These are phyloP conservation scores for Gyrodactylus bullatarudis DNA, from an alignment of 1,140 invertebrate genomes.

Conservation along the genomic window DNA sequence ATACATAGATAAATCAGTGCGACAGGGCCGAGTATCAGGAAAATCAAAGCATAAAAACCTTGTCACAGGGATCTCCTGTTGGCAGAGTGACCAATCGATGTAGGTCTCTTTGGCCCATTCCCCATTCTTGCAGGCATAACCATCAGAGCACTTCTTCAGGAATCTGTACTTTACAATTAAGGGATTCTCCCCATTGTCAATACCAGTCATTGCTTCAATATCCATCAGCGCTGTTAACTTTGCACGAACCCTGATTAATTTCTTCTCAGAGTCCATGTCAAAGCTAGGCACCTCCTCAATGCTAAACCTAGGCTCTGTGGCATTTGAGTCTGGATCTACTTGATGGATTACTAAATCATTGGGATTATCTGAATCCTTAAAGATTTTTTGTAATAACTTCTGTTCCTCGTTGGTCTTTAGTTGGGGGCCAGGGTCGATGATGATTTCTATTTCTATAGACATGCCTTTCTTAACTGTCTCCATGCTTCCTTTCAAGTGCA, in stretches of 20 bases:
- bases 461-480: background rate
- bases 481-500: background rate
- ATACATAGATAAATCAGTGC: background rate
- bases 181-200: background rate
- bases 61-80: background rate
- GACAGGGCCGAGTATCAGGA: background rate
- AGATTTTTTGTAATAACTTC: background rate
- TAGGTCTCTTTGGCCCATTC: background rate
- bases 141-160: background rate
- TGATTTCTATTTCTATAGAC: too few species aligned
- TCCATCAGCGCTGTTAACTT: background rate
- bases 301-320: background rate
- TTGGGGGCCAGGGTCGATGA: background rate
- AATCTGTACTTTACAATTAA: background rate
- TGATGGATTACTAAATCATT: background rate
- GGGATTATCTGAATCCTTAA: background rate
- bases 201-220: background rate
- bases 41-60: too few species aligned
- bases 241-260: background rate
- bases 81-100: background rate
- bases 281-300: background rate
- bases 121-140: background rate
- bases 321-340: background rate
- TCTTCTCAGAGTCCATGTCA: background rate
- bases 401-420: background rate